phyloP scores from a whole-genome alignment of 23 tunicate genomes.

The Styela plicata region DNA sequence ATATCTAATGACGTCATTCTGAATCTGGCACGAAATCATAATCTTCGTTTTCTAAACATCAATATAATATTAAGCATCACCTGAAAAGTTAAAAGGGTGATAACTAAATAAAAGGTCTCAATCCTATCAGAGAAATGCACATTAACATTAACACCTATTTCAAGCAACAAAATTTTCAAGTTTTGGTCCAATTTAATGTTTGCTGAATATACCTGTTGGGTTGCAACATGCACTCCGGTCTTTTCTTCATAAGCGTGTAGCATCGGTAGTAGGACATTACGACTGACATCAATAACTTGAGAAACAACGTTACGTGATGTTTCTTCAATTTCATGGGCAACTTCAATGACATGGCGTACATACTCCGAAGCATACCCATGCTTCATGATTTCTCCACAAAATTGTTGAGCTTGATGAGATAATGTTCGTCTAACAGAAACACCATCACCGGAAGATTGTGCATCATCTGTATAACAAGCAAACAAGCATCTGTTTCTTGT shows the following conservation, averaged over 20 bases:
- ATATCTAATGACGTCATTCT: no score
- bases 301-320: constrained; percentile 26
- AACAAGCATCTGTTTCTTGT: no score
- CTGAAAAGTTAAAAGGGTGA: no score
- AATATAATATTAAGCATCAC: no score
- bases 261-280: constrained; percentile 63
- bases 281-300: constrained; percentile 43
- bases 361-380: background rate
- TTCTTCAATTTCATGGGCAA: background rate
- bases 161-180: no score
- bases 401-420: constrained; percentile 25
- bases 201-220: constrained; percentile 1
- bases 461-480: constrained; percentile 7
- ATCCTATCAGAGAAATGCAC: no score
- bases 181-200: no score
- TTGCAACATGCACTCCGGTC: constrained; percentile 14
- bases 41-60: no score
- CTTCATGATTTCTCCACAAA: constrained; percentile 30
- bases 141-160: no score
- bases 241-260: constrained; percentile 46
- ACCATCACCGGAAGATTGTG: constrained; percentile 40
- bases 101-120: no score
- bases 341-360: background rate
- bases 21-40: no score
- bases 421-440: constrained; percentile 13